Conservation (phyloP, 2,888 invertebrate genomes). For the Tachina lurida region DNA sequence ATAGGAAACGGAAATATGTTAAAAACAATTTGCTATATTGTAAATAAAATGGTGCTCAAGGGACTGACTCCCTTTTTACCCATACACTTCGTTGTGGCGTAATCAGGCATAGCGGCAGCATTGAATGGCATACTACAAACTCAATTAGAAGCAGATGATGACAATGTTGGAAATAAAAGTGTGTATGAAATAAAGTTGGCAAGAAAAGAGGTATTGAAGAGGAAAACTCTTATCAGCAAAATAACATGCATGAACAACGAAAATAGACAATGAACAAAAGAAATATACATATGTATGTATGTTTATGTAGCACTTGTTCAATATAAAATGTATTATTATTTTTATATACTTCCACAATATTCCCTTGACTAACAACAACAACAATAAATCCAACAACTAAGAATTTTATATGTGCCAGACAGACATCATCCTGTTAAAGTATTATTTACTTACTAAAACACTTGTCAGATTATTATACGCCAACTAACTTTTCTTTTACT, state of each 20-base stretch:
- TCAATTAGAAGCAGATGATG: constrained; percentile 65
- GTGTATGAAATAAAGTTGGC: neutral
- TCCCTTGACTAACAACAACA: constrained; percentile 17
- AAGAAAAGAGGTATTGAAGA: constrained; percentile 39
- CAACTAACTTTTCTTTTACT: neutral
- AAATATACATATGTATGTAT: constrained; percentile 4
- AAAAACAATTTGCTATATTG: constrained; percentile 65
- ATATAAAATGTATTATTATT: constrained; percentile 9
- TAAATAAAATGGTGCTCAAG: constrained; percentile 51
- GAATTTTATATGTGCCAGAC: neutral
- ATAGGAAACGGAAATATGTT: constrained; percentile 13
- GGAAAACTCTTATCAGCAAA: constrained; percentile 57
- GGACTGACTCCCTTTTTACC: neutral
- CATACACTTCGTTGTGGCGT: too few relatives aligned
- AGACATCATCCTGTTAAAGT: constrained; percentile 4
- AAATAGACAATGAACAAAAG: neutral
- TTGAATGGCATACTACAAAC: constrained; percentile 18
- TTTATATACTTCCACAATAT: neutral
- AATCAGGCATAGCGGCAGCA: neutral
- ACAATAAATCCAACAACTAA: constrained; percentile 21
- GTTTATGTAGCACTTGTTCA: constrained; percentile 12
- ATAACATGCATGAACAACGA: constrained; percentile 11
- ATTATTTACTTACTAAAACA: constrained; percentile 17
- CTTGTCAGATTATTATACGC: constrained; percentile 35
- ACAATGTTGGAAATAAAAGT: constrained; percentile 13